Conservation (phyloP, 2,888 invertebrate species). For the Dicyrtoma fusca region DNA sequence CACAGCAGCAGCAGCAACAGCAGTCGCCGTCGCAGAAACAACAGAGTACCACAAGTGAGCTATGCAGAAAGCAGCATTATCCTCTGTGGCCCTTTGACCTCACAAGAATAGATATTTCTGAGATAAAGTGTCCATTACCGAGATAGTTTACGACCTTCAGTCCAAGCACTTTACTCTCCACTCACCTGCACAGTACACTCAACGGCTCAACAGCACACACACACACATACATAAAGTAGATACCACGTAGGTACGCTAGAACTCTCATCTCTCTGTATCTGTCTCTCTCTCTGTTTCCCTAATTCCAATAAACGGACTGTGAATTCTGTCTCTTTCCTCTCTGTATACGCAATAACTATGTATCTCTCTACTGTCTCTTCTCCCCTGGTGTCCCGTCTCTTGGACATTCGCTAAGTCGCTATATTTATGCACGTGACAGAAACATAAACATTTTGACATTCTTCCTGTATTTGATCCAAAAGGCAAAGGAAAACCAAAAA, state of each 20-base stretch:
- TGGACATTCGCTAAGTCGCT: no score
- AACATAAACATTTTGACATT: neutral
- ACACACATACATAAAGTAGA: no score
- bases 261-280: slow-evolving; percentile 1
- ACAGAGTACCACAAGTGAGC: neutral
- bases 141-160: neutral
- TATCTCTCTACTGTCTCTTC: no score
- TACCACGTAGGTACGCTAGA: no score
- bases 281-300: neutral
- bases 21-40: neutral
- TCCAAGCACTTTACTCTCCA: no score
- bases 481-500: no score
- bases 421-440: neutral
- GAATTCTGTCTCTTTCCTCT: neutral
- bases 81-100: slow-evolving; percentile 29
- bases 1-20: slow-evolving; percentile 2
- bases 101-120: neutral
- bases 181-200: no score
- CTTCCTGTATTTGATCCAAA: neutral
- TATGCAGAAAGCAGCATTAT: neutral
- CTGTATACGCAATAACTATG: neutral
- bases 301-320: no score
- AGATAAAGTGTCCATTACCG: slow-evolving; percentile 1
- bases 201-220: no score
- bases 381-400: no score